phyloP scores from a whole-genome alignment of 1,140 invertebrate genomes.

The Tetragonula clypearis region DNA sequence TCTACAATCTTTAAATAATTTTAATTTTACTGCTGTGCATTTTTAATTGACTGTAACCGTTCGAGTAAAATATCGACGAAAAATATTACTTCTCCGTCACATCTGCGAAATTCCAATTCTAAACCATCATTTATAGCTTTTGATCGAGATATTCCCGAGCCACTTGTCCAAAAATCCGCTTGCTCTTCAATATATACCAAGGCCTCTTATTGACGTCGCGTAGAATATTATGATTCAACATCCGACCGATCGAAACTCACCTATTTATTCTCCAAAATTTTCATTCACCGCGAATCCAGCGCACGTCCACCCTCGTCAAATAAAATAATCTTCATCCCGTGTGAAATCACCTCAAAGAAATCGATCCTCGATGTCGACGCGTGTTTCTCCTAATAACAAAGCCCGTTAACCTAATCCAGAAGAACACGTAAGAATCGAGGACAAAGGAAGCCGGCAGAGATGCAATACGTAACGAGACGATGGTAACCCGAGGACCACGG shows the following conservation, averaged over 20 bases:
- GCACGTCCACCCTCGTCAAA: neutral
- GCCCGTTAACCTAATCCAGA: neutral
- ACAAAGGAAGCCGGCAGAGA: neutral
- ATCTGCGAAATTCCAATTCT: too few species aligned
- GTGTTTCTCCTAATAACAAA: neutral
- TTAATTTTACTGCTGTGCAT: too few species aligned
- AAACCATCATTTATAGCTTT: too few species aligned
- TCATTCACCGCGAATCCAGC: neutral
- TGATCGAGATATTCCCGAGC: too few species aligned
- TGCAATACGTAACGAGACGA: neutral
- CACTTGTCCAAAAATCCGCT: neutral
- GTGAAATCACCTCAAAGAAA: neutral
- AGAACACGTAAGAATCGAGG: neutral
- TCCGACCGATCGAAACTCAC: neutral
- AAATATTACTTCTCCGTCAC: too few species aligned
- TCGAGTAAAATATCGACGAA: too few species aligned
- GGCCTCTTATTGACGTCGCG: neutral
- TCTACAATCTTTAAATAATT: too few species aligned
- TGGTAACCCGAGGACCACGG: neutral
- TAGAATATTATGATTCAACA: neutral
- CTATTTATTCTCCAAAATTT: neutral
- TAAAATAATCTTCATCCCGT: neutral
- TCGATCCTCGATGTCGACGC: neutral
- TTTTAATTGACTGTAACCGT: too few species aligned
- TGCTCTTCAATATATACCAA: neutral